phyloP scores from a whole-genome alignment of 2,888 invertebrate species.

The Lepidonotus clava region DNA sequence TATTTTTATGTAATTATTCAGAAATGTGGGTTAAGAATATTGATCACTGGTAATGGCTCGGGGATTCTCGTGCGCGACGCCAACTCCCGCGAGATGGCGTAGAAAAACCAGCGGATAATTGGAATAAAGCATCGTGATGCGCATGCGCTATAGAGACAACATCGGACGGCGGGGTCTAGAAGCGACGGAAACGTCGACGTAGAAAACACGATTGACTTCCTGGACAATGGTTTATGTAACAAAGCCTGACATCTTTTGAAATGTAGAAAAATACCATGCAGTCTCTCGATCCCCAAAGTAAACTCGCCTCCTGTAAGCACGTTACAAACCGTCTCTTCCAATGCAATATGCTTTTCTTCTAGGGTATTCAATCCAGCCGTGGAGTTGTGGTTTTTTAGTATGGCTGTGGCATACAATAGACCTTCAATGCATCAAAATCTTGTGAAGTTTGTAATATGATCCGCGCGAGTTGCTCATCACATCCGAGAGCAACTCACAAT shows the following conservation, averaged over 20 bases:
- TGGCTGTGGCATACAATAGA: background rate
- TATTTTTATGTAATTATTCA: conserved; percentile 54
- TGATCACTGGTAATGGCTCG: conserved; percentile 47
- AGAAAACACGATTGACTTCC: background rate
- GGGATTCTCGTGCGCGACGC: conserved; percentile 42
- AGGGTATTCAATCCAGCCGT: background rate
- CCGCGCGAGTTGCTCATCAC: background rate
- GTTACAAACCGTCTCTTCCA: background rate
- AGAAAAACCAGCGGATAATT: conserved; percentile 38
- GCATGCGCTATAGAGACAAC: conserved; percentile 48
- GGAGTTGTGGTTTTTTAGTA: background rate
- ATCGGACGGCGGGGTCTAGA: background rate
- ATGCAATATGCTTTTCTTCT: background rate
- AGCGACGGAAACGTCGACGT: background rate
- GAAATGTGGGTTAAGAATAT: conserved; percentile 54
- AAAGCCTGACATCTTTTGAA: conserved; percentile 37
- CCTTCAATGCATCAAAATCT: background rate
- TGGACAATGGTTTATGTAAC: background rate
- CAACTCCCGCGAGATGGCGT: conserved; percentile 33
- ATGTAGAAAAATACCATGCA: conserved; percentile 7
- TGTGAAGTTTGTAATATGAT: conserved; percentile 38
- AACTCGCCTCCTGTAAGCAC: background rate
- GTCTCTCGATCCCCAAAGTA: background rate
- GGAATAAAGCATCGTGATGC: conserved; percentile 48
- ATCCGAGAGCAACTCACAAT: too few species aligned